Conservation (phyloP, 2,113 vertebrate species). For the Sardina pilchardus region DNA sequence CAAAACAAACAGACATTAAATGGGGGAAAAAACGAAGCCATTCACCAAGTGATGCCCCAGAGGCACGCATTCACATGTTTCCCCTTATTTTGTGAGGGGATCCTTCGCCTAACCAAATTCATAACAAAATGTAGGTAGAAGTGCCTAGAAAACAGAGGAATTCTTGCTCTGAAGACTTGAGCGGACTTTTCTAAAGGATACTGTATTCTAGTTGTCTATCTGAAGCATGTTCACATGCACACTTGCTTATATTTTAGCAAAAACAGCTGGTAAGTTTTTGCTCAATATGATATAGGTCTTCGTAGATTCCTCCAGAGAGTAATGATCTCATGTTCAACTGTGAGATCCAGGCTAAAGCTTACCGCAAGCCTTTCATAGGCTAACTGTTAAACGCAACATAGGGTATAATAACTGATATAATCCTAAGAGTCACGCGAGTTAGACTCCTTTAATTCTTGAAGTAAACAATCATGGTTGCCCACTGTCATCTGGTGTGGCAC, state of each 20-base stretch:
- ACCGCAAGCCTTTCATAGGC: neutral
- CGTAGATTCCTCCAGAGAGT: neutral
- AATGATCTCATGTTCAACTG: neutral
- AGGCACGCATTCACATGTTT: neutral
- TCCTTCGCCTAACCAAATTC: neutral
- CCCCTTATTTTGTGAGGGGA: neutral
- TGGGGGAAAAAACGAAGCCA: neutral
- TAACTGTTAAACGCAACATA: neutral
- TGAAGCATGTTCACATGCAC: neutral
- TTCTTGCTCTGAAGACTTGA: neutral
- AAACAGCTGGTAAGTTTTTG: neutral
- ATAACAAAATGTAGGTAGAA: neutral
- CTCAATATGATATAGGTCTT: neutral
- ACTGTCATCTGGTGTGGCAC: neutral
- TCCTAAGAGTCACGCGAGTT: neutral
- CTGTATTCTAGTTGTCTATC: neutral
- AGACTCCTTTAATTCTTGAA: neutral
- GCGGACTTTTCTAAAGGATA: neutral
- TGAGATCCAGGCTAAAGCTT: neutral
- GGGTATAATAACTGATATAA: neutral
- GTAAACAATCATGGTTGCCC: slow-evolving; percentile 3
- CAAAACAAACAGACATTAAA: slow-evolving; percentile 6
- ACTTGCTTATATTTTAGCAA: neutral
- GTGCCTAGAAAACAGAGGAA: neutral
- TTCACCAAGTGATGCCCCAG: neutral